Evolutionary conservation across 2,888 invertebrate species (phyloP).

Genomic region (Micoletzkya japonica): DNA sequence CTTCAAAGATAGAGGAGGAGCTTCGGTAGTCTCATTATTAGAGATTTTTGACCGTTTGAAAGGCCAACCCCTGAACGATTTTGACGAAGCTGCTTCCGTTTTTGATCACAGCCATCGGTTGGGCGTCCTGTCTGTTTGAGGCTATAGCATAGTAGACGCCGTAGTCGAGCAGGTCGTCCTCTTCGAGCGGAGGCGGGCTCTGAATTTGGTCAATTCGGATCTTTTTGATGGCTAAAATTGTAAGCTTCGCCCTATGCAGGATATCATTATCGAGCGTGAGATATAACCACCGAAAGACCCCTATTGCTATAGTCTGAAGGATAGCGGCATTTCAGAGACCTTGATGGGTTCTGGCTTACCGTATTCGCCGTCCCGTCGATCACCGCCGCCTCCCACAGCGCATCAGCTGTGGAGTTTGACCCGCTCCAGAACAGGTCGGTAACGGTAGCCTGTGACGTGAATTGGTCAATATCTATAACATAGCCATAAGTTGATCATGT

Average conservation of each 20-base stretch:
- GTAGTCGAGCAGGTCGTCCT: constrained; percentile 3
- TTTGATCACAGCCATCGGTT: neutral
- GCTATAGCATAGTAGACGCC: constrained; percentile 28
- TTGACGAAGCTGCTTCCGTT: constrained; percentile 21
- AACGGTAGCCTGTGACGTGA: neutral
- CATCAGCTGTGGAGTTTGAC: constrained; percentile 2
- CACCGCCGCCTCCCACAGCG: constrained; percentile 18
- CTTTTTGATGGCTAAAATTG: neutral
- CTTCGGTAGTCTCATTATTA: neutral
- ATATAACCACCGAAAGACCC: neutral
- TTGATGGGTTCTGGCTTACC: no score
- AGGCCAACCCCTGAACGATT: no score
- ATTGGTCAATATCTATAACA: neutral
- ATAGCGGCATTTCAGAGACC: no score
- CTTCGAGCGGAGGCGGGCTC: neutral
- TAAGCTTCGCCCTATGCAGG: neutral
- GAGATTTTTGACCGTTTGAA: constrained; percentile 15
- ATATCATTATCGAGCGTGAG: neutral
- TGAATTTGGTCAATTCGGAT: neutral
- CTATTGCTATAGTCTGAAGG: no score
- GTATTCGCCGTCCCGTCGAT: no score
- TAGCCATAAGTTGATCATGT: neutral
- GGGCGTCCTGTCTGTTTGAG: neutral
- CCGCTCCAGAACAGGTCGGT: constrained; percentile 18
- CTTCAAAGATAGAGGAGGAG: neutral